A percentile compares a stretch with the other conserved stretches of the same genome.
Evolutionary conservation across 1,140 invertebrate species (phyloP).

Genomic region (Sitobion miscanthi): DNA sequence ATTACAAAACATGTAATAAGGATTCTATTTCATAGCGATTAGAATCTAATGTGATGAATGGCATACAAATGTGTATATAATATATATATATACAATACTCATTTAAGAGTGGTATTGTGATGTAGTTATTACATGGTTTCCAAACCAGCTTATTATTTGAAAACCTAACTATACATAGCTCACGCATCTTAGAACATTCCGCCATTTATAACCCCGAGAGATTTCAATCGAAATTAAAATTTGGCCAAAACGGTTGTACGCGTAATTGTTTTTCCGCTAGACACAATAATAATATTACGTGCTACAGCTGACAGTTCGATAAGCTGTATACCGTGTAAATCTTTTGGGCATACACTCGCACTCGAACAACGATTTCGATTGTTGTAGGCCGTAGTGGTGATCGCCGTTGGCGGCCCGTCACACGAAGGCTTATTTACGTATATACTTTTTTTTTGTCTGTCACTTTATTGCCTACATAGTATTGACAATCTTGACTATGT

Average conservation of each 20-base stretch:
- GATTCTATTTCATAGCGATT: neutral
- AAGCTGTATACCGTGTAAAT: neutral
- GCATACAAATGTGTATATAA: neutral
- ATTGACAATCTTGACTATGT: neutral
- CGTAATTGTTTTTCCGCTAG: neutral
- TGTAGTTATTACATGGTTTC: neutral
- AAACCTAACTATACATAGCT: neutral
- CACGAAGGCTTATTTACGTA: neutral
- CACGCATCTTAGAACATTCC: neutral
- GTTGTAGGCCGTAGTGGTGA: neutral
- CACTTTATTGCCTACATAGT: neutral
- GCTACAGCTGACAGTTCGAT: neutral
- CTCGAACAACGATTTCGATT: neutral
- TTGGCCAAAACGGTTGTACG: neutral
- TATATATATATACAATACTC: neutral
- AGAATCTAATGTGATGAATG: neutral
- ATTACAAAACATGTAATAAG: neutral
- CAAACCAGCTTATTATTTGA: neutral
- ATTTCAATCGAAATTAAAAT: slow-evolving; percentile 9
- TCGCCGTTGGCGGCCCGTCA: neutral
- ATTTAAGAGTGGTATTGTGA: neutral
- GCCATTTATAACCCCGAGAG: neutral
- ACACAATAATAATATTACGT: neutral
- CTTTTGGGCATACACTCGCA: neutral
- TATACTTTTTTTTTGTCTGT: neutral